Percentiles rank a stretch among this genome's conserved stretches.
phyloP scores from a whole-genome alignment of 2,113 vertebrate species.

The Pangasianodon hypophthalmus region DNA sequence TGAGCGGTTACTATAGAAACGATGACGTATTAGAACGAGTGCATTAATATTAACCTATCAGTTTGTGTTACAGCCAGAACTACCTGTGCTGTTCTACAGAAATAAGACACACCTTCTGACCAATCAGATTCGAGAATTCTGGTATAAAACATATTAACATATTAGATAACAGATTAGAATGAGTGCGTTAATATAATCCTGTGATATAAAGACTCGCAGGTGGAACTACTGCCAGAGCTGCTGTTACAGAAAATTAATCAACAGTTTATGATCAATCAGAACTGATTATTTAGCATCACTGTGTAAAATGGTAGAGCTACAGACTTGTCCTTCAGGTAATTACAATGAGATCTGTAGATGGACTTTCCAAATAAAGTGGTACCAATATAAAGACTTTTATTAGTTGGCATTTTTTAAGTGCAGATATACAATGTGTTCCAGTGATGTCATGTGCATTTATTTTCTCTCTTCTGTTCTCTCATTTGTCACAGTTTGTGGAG shows the following conservation, averaged over 20 bases:
- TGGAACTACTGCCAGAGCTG: neutral
- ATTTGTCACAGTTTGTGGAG: conserved; percentile 81
- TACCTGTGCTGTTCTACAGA: neutral
- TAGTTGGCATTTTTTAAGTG: neutral
- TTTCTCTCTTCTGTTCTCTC: neutral
- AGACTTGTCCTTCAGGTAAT: neutral
- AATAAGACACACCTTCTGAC: neutral
- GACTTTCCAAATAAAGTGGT: neutral
- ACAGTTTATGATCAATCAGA: neutral
- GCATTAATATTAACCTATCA: neutral
- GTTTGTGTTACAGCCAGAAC: neutral
- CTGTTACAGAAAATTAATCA: neutral
- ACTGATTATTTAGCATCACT: neutral
- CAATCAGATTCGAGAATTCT: neutral
- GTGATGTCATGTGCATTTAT: neutral
- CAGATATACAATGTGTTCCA: neutral
- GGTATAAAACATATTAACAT: neutral
- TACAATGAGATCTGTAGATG: neutral
- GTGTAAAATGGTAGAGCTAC: neutral
- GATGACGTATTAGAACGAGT: too few species aligned
- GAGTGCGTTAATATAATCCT: too few species aligned
- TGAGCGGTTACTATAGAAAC: too few species aligned
- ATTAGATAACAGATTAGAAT: neutral
- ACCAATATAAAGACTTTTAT: neutral
- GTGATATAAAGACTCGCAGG: neutral